Evolutionary conservation across 2,113 vertebrate genomes (phyloP), one percentile per base, ranked within the genome.

Genomic region (Paedocypris sp.): DNA sequence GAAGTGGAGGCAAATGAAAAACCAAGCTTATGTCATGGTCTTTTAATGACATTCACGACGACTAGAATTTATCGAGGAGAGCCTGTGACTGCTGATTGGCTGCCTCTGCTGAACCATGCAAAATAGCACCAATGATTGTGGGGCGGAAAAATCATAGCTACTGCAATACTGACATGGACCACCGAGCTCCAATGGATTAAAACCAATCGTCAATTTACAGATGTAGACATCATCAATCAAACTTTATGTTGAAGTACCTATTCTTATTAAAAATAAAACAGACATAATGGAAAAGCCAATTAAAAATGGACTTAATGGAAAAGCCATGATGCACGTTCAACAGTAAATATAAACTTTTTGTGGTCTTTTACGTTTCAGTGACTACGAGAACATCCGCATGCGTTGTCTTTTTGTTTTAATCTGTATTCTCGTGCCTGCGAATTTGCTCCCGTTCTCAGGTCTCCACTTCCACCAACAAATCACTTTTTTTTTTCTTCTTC

Each of bases 391-490:
- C n/a, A 67, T 46, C 74, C 39, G 43, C 47, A 45, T 5, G 11
- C 29, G 35, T 28, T 41, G 31, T 68, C 45, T 22, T 22, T 19
- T 6, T 46, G 75, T 65, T 83, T 83, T 60, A 60, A 83, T 62
- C 73, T 76, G 77, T 13, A 38, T 70, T 67, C 54, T 67, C 63
- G 36, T 25, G 49, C 69, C 78, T 45, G 67, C 80, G 79, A 64
- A 81, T 80, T 85, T 86, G 12, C 31, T 70, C 16, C 83, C 70
- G 75, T 76, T 58, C 65, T 67, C 70, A 41, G 66, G 60, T 65
- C 19, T 35, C 32, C 10, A 41, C 62, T 25, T 20, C 60, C 57
- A 62, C 67, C 31, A 75, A 58, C 45, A 77, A 82, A 65, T 66
- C 28, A 64, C 38, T 52, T 64, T 74, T 77, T 80, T 73, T 39